Base-by-base conservation (phyloP, 2,888 invertebrate genomes). In the Drosophila antonietae region DNA sequence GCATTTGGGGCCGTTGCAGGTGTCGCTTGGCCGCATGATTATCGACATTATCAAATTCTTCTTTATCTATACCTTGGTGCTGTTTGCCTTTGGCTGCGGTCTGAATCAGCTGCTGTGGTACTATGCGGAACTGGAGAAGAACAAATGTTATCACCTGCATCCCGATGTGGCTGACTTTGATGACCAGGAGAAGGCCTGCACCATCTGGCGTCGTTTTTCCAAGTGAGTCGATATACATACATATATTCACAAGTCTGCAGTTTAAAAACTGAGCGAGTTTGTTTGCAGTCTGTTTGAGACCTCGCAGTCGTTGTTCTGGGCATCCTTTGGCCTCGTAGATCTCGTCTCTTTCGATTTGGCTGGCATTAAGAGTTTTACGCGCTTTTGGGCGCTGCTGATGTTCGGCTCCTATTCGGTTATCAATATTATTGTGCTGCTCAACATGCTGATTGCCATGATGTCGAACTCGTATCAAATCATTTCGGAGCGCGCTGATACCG, bases 401-500 rank as follows among this genome's bases (percentile, higher is more conserved):
- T 99, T 99, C 91, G 99, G 99, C 47, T 97, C 97, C 7, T 99
- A 99, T 93, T 98, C 98, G 66, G 98, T 98, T 73, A 99, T 99
- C 93, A 98, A 98, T 92, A 96, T 99, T 77, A 98, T 99, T 84
- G 99, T 99, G 1, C 94, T 99, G 33, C 95, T 99, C 74, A 99
- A 99, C 93, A 97, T 99, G 96, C 95, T 99, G 46, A 99, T 99
- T 91, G 99, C 99, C 90, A 99, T 99, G 99, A 99, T 99, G 98
- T 98, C 98, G 70, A 99, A 98, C 93, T 99, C 98, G 1, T 99
- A 99, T 93, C 98, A 98, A 93, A 97, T 98, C 74, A 99, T 99
- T 89, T 98, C 98, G 88, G 98, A 98, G 94, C 95, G 98, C 90
- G 96, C 98, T 4, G 99, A 99, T 90, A 96, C 96, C 0, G 98